phyloP scores from a whole-genome alignment of 2,797 vertebrate species.

The Crypturellus tataupa region DNA sequence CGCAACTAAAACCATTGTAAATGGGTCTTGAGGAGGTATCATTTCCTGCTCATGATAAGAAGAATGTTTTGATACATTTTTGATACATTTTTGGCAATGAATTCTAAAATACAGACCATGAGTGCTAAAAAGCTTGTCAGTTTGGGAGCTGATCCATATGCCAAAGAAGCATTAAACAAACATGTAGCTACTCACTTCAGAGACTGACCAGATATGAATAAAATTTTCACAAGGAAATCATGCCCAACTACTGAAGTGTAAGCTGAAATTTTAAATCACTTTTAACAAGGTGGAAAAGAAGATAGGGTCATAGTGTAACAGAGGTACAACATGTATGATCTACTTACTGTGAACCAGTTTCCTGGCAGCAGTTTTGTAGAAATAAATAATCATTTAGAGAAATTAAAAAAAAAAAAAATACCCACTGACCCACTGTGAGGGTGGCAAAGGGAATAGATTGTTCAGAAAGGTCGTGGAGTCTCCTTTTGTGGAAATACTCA shows the following conservation, averaged over 20 bases:
- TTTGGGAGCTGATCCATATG: constrained; percentile 56
- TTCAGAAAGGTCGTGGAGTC: too few relatives aligned
- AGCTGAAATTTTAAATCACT: constrained; percentile 48
- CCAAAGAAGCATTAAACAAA: constrained; percentile 58
- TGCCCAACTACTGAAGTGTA: not conserved
- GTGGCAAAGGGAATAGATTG: too few relatives aligned
- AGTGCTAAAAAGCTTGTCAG: constrained; percentile 57
- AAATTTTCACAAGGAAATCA: constrained; percentile 42
- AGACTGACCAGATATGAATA: constrained; percentile 45
- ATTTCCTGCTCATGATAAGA: not conserved
- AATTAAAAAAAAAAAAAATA: too few relatives aligned
- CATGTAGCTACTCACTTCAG: constrained; percentile 22
- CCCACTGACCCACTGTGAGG: too few relatives aligned
- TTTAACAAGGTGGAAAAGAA: constrained; percentile 55
- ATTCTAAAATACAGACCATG: constrained; percentile 33
- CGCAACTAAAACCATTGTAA: constrained; percentile 22
- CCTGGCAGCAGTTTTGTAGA: not conserved
- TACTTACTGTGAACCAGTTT: not conserved
- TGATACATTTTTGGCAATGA: constrained; percentile 50
- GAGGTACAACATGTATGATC: constrained; percentile 8
- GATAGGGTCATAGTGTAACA: constrained; percentile 11
- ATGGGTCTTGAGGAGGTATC: constrained; percentile 20
- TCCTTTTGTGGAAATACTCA: too few relatives aligned
- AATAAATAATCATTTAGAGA: not conserved
- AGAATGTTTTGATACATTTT: constrained; percentile 58